Evolutionary conservation across 2,113 vertebrate species (phyloP).

Genomic region (Manacus vitellinus): DNA sequence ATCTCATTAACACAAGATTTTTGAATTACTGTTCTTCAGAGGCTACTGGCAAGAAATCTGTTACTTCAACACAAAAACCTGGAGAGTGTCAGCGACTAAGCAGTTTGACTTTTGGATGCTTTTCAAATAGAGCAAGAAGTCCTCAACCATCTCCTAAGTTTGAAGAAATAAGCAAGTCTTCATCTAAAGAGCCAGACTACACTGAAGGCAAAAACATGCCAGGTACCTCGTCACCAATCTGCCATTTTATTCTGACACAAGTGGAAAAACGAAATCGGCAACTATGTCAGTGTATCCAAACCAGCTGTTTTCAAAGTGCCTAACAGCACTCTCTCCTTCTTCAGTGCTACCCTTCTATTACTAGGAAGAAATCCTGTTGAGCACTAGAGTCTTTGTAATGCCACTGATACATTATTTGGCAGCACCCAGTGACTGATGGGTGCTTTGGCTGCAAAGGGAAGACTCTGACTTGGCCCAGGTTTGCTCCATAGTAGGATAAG

Average conservation of each 20-base stretch:
- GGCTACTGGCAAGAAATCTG: slow-evolving; percentile 76
- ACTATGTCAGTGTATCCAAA: neutral
- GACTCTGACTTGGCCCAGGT: neutral
- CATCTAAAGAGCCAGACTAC: slow-evolving; percentile 54
- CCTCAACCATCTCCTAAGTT: slow-evolving; percentile 82
- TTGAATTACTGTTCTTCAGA: slow-evolving; percentile 70
- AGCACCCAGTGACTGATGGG: neutral
- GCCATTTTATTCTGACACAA: neutral
- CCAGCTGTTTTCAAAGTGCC: neutral
- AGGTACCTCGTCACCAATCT: slow-evolving; percentile 57
- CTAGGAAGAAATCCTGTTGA: neutral
- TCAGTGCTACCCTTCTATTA: neutral
- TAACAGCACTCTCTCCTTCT: neutral
- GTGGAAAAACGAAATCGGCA: neutral
- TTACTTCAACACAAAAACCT: slow-evolving; percentile 66
- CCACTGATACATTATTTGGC: neutral
- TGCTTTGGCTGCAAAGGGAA: neutral
- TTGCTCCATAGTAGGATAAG: neutral
- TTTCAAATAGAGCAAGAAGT: slow-evolving; percentile 88
- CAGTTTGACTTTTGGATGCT: slow-evolving; percentile 93
- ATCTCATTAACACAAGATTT: neutral
- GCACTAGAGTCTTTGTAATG: neutral
- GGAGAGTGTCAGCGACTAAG: slow-evolving; percentile 89
- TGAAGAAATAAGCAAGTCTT: slow-evolving; percentile 75
- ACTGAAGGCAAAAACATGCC: slow-evolving; percentile 31